Conservation (phyloP, 2,797 vertebrate genomes). For the Otolemur crassicaudatus region DNA sequence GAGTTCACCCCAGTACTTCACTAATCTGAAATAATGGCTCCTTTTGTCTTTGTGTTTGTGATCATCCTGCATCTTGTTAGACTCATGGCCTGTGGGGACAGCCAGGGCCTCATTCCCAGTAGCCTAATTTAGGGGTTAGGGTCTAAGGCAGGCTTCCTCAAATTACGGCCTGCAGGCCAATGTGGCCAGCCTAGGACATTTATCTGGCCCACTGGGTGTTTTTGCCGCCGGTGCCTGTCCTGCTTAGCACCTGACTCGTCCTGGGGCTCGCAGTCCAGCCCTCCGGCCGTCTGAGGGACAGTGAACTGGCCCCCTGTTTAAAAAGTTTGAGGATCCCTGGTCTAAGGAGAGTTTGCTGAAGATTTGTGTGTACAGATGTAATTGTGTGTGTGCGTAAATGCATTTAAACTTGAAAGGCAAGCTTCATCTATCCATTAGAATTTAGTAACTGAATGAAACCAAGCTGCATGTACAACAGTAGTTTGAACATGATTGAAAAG, state of each 20-base stretch:
- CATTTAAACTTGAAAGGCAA: background rate
- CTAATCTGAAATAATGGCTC: accelerated
- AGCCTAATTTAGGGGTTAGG: accelerated
- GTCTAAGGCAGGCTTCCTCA: no score
- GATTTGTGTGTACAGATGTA: background rate
- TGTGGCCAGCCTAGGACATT: no score
- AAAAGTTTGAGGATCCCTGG: no score
- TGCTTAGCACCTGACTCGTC: no score
- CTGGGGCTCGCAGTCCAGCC: no score
- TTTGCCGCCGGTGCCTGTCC: no score
- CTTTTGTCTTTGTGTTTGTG: background rate
- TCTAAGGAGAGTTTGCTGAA: background rate
- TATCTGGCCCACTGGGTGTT: no score
- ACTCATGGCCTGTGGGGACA: background rate
- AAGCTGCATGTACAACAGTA: background rate
- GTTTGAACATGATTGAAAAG: background rate
- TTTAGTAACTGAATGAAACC: background rate
- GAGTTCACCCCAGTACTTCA: accelerated
- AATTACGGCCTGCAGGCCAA: no score
- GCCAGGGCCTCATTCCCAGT: background rate
- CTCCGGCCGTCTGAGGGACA: no score
- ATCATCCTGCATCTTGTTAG: accelerated
- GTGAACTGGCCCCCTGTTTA: no score
- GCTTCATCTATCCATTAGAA: background rate
- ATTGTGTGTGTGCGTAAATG: no score